These are phyloP conservation scores for Agrotis exclamationis DNA, from an alignment of 2,888 invertebrate species.

Conservation along the genomic window DNA sequence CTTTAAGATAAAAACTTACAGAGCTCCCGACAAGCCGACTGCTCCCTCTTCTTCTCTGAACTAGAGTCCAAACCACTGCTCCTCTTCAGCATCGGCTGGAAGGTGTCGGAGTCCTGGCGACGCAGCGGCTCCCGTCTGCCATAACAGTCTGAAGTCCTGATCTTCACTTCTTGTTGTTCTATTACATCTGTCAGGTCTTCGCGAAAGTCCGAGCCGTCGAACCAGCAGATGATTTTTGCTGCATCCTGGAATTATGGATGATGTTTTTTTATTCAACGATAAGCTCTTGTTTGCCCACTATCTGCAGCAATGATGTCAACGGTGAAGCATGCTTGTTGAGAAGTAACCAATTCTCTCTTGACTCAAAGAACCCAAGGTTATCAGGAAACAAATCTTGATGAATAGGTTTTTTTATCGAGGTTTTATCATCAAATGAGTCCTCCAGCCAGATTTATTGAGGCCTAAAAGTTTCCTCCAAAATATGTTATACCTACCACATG, in stretches of 20 bases:
- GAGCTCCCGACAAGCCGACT: slow-evolving; percentile 81
- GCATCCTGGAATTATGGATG: slow-evolving; percentile 77
- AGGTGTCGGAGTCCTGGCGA: slow-evolving; percentile 84
- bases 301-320: no score
- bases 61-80: slow-evolving; percentile 84
- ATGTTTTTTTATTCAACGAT: no score
- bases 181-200: slow-evolving; percentile 88
- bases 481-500: no score
- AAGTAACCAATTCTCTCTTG: no score
- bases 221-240: slow-evolving; percentile 89
- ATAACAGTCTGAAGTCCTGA: slow-evolving; percentile 83
- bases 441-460: no score
- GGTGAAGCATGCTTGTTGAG: no score
- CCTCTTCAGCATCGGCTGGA: slow-evolving; percentile 86
- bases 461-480: no score
- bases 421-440: no score
- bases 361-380: no score
- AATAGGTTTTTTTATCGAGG: no score
- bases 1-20: slow-evolving; percentile 73
- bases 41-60: slow-evolving; percentile 80
- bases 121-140: slow-evolving; percentile 75
- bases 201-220: slow-evolving; percentile 87
- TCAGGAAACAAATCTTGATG: no score
- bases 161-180: slow-evolving; percentile 87
- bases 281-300: no score